These are phyloP conservation scores for Neodiprion pinetum DNA, from an alignment of 1,140 invertebrate genomes.

Conservation along the genomic window DNA sequence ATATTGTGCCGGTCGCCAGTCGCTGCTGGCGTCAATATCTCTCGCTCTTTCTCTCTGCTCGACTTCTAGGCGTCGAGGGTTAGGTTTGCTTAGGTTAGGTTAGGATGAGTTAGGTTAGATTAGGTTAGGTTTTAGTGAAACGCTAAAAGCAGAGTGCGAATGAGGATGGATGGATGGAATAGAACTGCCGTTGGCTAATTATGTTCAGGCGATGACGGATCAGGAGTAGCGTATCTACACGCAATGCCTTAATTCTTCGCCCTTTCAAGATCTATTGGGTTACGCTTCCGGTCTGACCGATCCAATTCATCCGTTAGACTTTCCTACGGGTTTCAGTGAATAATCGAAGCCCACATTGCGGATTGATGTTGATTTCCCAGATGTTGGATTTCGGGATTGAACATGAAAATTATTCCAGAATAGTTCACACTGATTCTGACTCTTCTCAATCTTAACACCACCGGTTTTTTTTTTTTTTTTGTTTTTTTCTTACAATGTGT, in stretches of 20 bases:
- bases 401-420: no score
- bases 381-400: no score
- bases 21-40: not conserved
- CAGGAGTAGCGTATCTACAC: no score
- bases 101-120: not conserved
- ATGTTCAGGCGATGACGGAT: no score
- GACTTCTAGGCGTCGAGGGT: not conserved
- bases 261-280: no score
- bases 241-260: no score
- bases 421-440: not conserved
- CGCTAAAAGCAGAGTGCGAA: not conserved
- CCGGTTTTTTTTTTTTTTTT: not conserved
- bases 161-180: not conserved
- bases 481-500: not conserved
- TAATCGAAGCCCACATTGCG: no score
- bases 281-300: no score
- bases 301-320: no score
- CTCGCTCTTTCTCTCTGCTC: not conserved
- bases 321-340: no score
- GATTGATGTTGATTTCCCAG: no score
- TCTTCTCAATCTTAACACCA: not conserved
- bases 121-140: not conserved
- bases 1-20: slow-evolving; percentile 1
- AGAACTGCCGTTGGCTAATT: not conserved
- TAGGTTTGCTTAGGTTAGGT: not conserved